phyloP scores from a whole-genome alignment of 2,888 invertebrate species.

The Caenorhabditis japonica region DNA sequence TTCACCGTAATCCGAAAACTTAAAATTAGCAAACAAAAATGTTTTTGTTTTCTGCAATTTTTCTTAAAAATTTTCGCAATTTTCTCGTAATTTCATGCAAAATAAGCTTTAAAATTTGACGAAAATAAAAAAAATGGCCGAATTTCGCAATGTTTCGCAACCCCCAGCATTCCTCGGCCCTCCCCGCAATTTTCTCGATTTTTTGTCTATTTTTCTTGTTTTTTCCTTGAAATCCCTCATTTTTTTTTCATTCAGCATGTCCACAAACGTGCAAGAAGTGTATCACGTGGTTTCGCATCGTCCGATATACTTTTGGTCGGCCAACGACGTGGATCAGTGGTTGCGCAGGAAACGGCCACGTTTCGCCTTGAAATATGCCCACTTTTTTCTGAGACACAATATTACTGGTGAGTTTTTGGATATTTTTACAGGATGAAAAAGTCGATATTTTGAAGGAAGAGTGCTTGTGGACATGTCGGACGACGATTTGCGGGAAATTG shows the following conservation, averaged over 20 bases:
- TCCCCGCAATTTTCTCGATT: neutral
- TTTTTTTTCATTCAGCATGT: conserved; percentile 3
- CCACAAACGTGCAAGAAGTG: conserved; percentile 57
- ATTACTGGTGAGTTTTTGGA: conserved; percentile 57
- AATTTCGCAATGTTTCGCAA: conserved; percentile 9
- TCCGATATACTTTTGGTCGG: conserved; percentile 67
- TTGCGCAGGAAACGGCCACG: conserved; percentile 61
- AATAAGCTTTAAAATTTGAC: too few species aligned
- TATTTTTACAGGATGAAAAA: neutral
- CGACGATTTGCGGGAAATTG: conserved; percentile 62
- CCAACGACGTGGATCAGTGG: conserved; percentile 67
- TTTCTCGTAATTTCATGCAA: too few species aligned
- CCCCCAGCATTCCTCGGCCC: too few species aligned
- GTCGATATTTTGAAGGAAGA: conserved; percentile 56
- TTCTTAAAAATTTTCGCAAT: neutral
- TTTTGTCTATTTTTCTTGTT: conserved; percentile 6
- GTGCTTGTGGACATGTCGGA: conserved; percentile 67
- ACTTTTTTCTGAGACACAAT: conserved; percentile 64
- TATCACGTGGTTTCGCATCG: conserved; percentile 61
- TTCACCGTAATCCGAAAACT: too few species aligned
- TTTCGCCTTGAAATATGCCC: conserved; percentile 67
- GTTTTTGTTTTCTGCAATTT: neutral
- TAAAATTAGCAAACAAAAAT: too few species aligned
- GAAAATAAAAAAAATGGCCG: neutral
- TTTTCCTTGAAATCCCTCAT: neutral